phyloP scores from a whole-genome alignment of 1,140 invertebrate species.

The Aphis gossypii region DNA sequence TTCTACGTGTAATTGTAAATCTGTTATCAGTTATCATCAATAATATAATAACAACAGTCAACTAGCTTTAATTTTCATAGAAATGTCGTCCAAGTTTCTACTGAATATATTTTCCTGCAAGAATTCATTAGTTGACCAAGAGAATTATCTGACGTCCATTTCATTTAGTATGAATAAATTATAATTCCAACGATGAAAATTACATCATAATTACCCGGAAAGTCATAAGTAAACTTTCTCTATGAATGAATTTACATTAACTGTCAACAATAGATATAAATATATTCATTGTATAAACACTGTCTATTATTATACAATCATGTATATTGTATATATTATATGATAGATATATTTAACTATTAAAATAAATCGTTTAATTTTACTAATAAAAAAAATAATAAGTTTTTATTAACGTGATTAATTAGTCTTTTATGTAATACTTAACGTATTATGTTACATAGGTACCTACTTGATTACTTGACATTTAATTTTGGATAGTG shows the following conservation, averaged over 20 bases:
- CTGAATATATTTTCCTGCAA: neutral
- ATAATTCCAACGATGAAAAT: neutral
- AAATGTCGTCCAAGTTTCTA: neutral
- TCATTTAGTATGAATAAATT: neutral
- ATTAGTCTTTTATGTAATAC: too few species aligned
- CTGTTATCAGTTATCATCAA: neutral
- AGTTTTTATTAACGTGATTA: too few species aligned
- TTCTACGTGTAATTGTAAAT: neutral
- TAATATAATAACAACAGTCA: neutral
- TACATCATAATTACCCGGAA: neutral
- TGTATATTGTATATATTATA: neutral
- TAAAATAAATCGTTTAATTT: neutral
- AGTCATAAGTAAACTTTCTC: conserved; percentile 7
- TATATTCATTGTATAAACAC: neutral
- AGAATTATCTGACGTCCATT: neutral
- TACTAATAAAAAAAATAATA: neutral
- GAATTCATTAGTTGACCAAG: neutral
- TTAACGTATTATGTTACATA: too few species aligned
- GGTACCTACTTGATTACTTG: neutral
- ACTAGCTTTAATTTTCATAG: neutral
- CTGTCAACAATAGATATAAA: neutral
- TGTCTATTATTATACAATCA: neutral
- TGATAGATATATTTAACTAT: neutral
- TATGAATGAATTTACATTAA: conserved; percentile 7
- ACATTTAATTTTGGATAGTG: neutral